These are phyloP conservation scores for Seriola quinqueradiata DNA, from an alignment of 2,113 vertebrate species.

Conservation along the genomic window DNA sequence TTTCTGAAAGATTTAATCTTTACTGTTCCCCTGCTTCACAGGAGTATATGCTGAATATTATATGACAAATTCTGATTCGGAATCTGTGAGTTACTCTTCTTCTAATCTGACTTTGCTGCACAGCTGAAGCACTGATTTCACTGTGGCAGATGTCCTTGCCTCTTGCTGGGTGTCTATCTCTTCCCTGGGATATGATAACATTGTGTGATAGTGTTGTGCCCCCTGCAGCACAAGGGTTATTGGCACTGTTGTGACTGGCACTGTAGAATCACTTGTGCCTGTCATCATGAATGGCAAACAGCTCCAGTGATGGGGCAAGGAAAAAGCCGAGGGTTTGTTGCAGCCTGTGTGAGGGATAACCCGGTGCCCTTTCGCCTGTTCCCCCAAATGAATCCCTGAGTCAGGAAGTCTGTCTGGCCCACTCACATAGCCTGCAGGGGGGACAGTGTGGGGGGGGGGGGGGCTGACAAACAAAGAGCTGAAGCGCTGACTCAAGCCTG, in stretches of 20 bases:
- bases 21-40: conserved; percentile 3
- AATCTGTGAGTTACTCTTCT: conserved; percentile 33
- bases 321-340: conserved; percentile 43
- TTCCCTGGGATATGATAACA: conserved; percentile 38
- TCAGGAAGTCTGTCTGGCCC: conserved; percentile 82
- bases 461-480: conserved; percentile 72
- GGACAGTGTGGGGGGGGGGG: conserved; percentile 22
- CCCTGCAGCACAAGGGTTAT: conserved; percentile 31
- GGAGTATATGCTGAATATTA: conserved; percentile 20
- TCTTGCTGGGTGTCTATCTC: conserved; percentile 1
- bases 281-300: conserved; percentile 55
- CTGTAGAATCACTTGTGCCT: conserved; percentile 43
- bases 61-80: conserved; percentile 31
- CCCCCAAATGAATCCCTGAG: conserved; percentile 78
- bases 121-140: neutral
- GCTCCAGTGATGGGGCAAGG: conserved; percentile 34
- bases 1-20: conserved; percentile 35
- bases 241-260: conserved; percentile 41
- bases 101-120: conserved; percentile 6
- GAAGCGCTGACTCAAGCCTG: conserved; percentile 80
- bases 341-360: conserved; percentile 41
- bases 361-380: conserved; percentile 34
- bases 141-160: neutral
- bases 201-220: conserved; percentile 33
- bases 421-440: conserved; percentile 71